Percentiles rank a stretch among this genome's conserved stretches.
Evolutionary conservation across 2,113 vertebrate species (phyloP).

Genomic region (Shinisaurus crocodilurus): DNA sequence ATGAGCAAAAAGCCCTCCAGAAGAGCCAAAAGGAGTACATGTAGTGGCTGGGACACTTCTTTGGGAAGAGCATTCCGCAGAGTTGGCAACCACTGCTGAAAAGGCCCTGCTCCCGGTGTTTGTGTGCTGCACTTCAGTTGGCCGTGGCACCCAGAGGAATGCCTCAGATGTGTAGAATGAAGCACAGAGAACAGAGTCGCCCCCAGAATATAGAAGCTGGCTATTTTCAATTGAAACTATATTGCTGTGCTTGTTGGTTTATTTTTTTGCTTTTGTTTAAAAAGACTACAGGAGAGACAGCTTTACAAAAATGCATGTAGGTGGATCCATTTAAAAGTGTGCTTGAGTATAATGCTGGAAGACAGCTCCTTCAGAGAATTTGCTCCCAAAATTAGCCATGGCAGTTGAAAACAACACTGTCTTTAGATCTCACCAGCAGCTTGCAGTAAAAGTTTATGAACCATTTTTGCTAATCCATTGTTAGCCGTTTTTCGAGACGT

Average conservation of each 20-base stretch:
- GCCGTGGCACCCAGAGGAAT: background rate
- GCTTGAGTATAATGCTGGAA: background rate
- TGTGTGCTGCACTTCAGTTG: background rate
- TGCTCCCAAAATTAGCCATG: background rate
- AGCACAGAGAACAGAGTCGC: too few relatives aligned
- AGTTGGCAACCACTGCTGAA: background rate
- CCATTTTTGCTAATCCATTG: background rate
- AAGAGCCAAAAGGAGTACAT: background rate
- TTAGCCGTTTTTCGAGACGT: background rate
- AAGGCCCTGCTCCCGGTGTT: background rate
- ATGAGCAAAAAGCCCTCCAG: background rate
- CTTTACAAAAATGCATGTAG: background rate
- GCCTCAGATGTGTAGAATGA: too few relatives aligned
- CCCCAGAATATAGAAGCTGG: background rate
- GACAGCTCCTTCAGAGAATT: background rate
- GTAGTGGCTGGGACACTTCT: background rate
- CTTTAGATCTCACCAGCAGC: background rate
- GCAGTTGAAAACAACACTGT: background rate
- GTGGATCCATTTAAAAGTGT: background rate
- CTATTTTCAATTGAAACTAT: background rate
- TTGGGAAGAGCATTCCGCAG: background rate
- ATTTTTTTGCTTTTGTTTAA: too few relatives aligned
- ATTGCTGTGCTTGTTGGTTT: too few relatives aligned
- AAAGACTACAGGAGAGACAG: background rate
- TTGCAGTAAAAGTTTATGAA: background rate